Percentiles rank a stretch among this genome's conserved stretches.
Evolutionary conservation across 2,797 vertebrate species (phyloP).

Genomic region (Carduelis carduelis): DNA sequence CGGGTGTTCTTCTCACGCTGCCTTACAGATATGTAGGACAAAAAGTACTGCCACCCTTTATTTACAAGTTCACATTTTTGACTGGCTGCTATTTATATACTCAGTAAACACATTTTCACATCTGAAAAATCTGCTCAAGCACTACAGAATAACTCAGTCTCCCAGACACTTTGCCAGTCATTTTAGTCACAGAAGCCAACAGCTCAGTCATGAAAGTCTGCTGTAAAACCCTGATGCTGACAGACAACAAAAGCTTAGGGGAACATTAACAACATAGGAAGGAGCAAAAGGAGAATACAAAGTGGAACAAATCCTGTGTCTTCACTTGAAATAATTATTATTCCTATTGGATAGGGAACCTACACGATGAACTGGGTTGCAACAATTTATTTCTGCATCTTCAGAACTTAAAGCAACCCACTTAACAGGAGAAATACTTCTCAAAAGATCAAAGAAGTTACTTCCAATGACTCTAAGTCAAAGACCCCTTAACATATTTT

Average conservation of each 20-base stretch:
- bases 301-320: neutral
- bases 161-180: neutral
- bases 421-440: neutral
- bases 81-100: neutral
- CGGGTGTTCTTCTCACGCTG: neutral
- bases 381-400: neutral
- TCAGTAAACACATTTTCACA: neutral
- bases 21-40: neutral
- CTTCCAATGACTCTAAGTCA: neutral
- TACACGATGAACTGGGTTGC: neutral
- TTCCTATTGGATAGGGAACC: neutral
- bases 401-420: neutral
- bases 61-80: neutral
- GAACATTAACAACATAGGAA: neutral
- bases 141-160: neutral
- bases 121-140: neutral
- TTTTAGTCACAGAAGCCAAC: neutral
- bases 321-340: neutral
- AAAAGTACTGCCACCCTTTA: neutral
- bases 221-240: neutral
- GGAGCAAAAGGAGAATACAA: neutral
- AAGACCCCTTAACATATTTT: constrained; percentile 10
- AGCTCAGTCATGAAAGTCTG: neutral
- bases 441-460: neutral
- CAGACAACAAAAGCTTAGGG: neutral